phyloP scores from a whole-genome alignment of 1,140 invertebrate genomes.

The Ceratina australensis region DNA sequence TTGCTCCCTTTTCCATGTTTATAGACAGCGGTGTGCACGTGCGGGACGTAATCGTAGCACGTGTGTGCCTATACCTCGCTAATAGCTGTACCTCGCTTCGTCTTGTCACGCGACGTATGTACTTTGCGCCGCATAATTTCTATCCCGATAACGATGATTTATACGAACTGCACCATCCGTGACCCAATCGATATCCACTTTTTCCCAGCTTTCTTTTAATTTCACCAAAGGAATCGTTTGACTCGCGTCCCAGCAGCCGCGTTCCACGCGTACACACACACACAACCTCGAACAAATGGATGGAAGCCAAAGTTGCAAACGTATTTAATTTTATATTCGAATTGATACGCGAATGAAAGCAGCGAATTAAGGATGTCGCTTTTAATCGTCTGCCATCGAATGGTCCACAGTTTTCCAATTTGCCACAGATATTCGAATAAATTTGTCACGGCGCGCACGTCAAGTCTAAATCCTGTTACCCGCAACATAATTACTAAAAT shows the following conservation, averaged over 20 bases:
- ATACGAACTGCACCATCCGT: background rate
- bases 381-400: no score
- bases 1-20: background rate
- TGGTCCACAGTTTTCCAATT: no score
- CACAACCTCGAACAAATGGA: no score
- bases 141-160: constrained; percentile 39
- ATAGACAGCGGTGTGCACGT: background rate
- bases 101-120: constrained; percentile 22
- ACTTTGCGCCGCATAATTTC: constrained; percentile 29
- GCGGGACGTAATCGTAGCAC: background rate
- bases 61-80: background rate
- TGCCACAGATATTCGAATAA: no score
- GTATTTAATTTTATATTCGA: no score
- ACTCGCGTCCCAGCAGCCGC: constrained; percentile 7
- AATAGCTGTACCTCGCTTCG: constrained; percentile 10
- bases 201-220: background rate
- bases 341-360: no score
- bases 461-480: no score
- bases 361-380: no score
- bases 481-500: no score
- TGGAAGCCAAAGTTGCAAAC: no score
- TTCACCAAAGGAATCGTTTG: background rate
- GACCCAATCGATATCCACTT: constrained; percentile 3
- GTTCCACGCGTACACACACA: background rate
- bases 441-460: no score